Conservation (phyloP, 2,888 invertebrate genomes). For the Drosophila anomalata region DNA sequence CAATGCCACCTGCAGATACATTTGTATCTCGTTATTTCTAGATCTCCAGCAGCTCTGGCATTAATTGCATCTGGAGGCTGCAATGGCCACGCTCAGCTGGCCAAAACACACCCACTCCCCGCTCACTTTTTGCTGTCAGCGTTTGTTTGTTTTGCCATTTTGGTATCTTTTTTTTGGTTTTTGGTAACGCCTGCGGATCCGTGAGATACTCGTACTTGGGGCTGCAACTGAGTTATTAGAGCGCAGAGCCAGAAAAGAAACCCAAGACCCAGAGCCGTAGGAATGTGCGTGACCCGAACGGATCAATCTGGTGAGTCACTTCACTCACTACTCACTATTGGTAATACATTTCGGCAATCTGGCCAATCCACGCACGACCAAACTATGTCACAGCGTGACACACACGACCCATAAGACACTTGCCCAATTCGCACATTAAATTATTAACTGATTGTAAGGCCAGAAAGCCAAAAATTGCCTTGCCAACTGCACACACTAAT, state of each 20-base stretch:
- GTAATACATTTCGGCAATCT: conserved; percentile 20
- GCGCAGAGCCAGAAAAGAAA: conserved; percentile 14
- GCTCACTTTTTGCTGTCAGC: conserved; percentile 30
- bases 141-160: neutral
- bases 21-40: conserved; percentile 38
- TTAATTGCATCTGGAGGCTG: conserved; percentile 61
- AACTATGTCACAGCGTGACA: conserved; percentile 14
- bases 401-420: conserved; percentile 32
- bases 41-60: conserved; percentile 16
- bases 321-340: conserved; percentile 18
- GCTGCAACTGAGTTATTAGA: conserved; percentile 48
- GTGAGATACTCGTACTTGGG: conserved; percentile 29
- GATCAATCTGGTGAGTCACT: conserved; percentile 27
- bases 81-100: conserved; percentile 65
- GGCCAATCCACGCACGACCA: conserved; percentile 23
- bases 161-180: conserved; percentile 33
- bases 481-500: neutral
- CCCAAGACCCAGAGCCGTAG: neutral
- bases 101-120: conserved; percentile 36
- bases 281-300: conserved; percentile 46
- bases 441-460: conserved; percentile 37
- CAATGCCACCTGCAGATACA: conserved; percentile 20
- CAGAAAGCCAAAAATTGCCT: conserved; percentile 13
- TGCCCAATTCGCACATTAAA: conserved; percentile 60
- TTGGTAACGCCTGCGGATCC: conserved; percentile 44